Conservation (phyloP, 2,797 vertebrate genomes). For the Benthosema pterotum region DNA sequence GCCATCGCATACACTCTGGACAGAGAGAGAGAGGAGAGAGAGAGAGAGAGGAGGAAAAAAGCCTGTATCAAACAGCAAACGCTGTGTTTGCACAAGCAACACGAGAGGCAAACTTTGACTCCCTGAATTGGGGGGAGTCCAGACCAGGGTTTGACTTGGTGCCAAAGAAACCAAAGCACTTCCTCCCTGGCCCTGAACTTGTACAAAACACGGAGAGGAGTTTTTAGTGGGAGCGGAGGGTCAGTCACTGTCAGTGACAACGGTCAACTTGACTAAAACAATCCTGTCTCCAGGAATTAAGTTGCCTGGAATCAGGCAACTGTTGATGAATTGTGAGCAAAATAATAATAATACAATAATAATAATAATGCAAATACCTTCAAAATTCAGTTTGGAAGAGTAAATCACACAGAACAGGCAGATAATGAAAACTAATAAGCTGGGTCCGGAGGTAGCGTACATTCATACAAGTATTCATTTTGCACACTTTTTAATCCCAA, state of each 20-base stretch:
- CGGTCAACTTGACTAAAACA: constrained; percentile 30
- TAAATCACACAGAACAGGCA: background rate
- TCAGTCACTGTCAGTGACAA: constrained; percentile 41
- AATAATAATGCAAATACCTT: too few species aligned
- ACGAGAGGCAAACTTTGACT: constrained; percentile 80
- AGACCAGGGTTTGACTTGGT: constrained; percentile 55
- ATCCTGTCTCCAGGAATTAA: constrained; percentile 22
- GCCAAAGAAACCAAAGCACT: constrained; percentile 80
- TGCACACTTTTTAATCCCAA: too few species aligned
- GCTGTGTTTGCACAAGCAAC: constrained; percentile 77
- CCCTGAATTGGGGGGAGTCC: constrained; percentile 59
- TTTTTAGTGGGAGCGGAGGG: constrained; percentile 20
- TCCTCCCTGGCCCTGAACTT: constrained; percentile 69
- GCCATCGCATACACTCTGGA: constrained; percentile 51
- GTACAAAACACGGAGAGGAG: constrained; percentile 73
- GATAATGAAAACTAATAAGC: constrained; percentile 49
- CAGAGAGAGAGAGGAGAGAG: constrained; percentile 2
- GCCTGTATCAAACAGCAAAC: constrained; percentile 66
- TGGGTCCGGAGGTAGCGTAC: constrained; percentile 43
- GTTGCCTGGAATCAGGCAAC: constrained; percentile 12
- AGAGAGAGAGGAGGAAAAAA: constrained; percentile 44
- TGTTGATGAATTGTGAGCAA: too few species aligned
- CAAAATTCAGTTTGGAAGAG: too few species aligned
- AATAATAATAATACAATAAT: too few species aligned
- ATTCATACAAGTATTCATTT: background rate